Evolutionary conservation across 2,797 vertebrate species (phyloP).

Genomic region (Enteromius trimaculatus): DNA sequence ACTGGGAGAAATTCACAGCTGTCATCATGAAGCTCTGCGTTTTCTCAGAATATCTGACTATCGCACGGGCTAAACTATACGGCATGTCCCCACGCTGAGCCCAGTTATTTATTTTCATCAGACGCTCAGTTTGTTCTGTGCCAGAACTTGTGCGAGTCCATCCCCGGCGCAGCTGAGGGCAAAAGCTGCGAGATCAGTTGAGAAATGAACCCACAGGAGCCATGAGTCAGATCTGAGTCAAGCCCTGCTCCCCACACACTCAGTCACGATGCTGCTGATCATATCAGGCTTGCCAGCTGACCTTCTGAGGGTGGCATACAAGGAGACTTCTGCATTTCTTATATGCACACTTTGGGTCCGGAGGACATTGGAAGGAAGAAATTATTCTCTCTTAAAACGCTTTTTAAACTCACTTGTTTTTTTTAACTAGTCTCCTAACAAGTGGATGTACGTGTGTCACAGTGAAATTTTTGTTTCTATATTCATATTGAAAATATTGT

Average conservation of each 20-base stretch:
- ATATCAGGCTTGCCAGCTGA: slow-evolving; percentile 50
- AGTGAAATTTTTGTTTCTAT: background rate
- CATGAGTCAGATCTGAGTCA: slow-evolving; percentile 58
- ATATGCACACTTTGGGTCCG: background rate
- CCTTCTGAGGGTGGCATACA: slow-evolving; percentile 44
- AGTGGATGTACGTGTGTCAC: background rate
- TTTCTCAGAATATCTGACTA: slow-evolving; percentile 28
- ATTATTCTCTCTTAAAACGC: background rate
- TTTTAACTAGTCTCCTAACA: background rate
- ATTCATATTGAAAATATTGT: too few relatives aligned
- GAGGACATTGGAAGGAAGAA: background rate
- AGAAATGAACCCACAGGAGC: slow-evolving; percentile 37
- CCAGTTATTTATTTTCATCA: slow-evolving; percentile 22
- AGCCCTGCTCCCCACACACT: slow-evolving; percentile 25
- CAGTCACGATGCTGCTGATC: slow-evolving; percentile 41
- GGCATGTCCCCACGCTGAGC: background rate
- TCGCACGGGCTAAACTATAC: background rate
- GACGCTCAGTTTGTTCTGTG: background rate
- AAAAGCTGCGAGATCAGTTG: slow-evolving; percentile 15
- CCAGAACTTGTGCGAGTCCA: background rate
- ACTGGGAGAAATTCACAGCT: slow-evolving; percentile 23
- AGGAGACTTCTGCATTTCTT: slow-evolving; percentile 6
- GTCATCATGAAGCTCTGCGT: background rate
- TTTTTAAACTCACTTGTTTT: background rate
- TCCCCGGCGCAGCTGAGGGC: background rate